These are phyloP conservation scores for Drosophila nr. perissopoda DNA, from an alignment of 2,888 invertebrate genomes.

Conservation along the genomic window DNA sequence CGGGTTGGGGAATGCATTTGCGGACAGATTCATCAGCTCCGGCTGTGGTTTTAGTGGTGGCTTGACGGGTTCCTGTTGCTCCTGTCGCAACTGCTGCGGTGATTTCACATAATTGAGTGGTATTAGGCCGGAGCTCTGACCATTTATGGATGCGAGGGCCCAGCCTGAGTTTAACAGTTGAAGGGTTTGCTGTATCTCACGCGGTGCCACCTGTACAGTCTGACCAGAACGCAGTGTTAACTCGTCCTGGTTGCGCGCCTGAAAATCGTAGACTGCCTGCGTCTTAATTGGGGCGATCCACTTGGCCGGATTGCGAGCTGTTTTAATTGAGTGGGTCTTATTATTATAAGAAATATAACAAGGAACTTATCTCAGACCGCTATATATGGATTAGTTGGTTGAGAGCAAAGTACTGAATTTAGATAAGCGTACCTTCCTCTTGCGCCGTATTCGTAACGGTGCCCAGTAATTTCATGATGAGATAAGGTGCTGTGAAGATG, in stretches of 20 bases:
- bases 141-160: conserved; percentile 88
- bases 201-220: conserved; percentile 92
- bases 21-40: conserved; percentile 73
- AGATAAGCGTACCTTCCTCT: conserved; percentile 86
- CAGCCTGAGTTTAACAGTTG: conserved; percentile 89
- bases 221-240: conserved; percentile 92
- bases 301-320: conserved; percentile 89
- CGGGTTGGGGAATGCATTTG: conserved; percentile 71
- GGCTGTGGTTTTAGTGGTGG: conserved; percentile 52
- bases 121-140: conserved; percentile 87
- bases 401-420: conserved; percentile 64
- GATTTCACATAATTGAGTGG: conserved; percentile 87
- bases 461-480: conserved; percentile 93
- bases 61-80: conserved; percentile 46
- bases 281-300: conserved; percentile 90
- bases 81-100: conserved; percentile 79
- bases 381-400: conserved; percentile 48
- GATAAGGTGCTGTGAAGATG: conserved; percentile 95
- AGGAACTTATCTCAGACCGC: conserved; percentile 53
- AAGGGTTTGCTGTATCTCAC: conserved; percentile 90
- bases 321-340: conserved; percentile 4
- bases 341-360: conserved; percentile 13
- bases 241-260: conserved; percentile 90
- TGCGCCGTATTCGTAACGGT: conserved; percentile 86
- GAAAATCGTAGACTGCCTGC: conserved; percentile 91